Evolutionary conservation across 2,113 vertebrate genomes (phyloP), one percentile per base, ranked within the genome.

Genomic region (Daubentonia madagascariensis): DNA sequence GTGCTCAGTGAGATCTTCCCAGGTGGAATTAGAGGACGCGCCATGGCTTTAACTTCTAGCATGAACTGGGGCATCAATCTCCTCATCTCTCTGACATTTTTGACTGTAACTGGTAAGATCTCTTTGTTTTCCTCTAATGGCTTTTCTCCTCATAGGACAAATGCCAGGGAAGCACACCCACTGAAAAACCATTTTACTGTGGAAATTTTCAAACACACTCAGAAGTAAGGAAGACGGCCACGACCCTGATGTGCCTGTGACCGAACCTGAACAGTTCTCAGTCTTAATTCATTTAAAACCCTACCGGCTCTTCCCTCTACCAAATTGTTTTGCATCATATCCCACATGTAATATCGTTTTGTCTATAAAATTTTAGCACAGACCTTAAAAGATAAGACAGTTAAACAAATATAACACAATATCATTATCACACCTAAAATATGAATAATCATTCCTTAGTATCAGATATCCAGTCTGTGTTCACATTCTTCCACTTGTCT

Each of bases 21-120:
- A 0, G 99, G 99, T 95, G 99, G 99, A 43, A 99, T 99, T 94
- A 98, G 99, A 99, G 99, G 99, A 96, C 99, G 99, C 67, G 99
- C 99, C 45, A 99, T 99, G 97, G 99, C 99, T 68, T 99, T 99
- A 98, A 99, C 99, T 48, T 99, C 99, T 2, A 99, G 99, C 97
- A 98, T 99, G 94, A 99, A 99, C 99, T 99, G 99, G 99, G 99
- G 99, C 92, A 99, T 99, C 85, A 99, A 99, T 97, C 99, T 99
- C 22, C 98, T 99, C 96, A 99, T 99, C 96, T 99, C 99, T n/a
- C 98, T 99, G 99, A 99, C 99, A 0, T 99, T 99, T 98, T 99
- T 99, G 97, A 99, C 99, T 12, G 88, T 99, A 67, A 99, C 99
- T 28, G 99, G 99, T 99, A 99, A 99, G 99, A 91, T 25, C 89